Base-by-base conservation (phyloP, 2,797 vertebrate genomes). In the Rhabdomys pumilio region DNA sequence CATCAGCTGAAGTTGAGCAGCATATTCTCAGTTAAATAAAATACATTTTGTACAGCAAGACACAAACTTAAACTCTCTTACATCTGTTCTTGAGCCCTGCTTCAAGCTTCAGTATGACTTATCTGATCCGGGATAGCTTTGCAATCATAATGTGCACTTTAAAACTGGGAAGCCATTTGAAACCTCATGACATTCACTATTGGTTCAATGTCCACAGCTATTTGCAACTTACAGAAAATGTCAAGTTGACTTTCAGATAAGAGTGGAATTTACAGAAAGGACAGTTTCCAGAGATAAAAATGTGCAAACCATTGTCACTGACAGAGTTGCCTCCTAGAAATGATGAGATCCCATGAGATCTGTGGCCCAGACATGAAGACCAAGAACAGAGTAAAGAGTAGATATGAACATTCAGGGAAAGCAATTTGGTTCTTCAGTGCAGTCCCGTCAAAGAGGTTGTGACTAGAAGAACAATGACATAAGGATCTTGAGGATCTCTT, bases 231-330 rank as follows among this genome's bases (percentile, higher is more conserved):
- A 73, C 17, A 59, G 26, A 44, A 92, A 83, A 95, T 92, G 20
- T 97, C 72, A 94, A 29, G 67, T 65, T 85, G 26, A 50, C 20
- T 72, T 31, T 55, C 67, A 41, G 20, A 55, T 75, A 41, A 59
- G 31, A 63, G 3, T 82, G 75, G 61, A 82, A 63, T 89, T 97
- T 92, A 38, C 82, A 75, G 73, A 89, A 95, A 12, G 53, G 8
- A n/a, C 31, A 31, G 26, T 89, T 83, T n/a, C 6, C 44, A 7
- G 69, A 93, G 87, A 65, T 29, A 63, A 26, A 86, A 76, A 86
- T 19, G 2, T 38, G 4, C 38, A 53, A 57, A 2, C 41, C 50
- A 6, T 38, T 63, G 41, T 41, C 29, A 50, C 22, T 65, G 34
- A 34, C 17, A 24, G n/a, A 34, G 13, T 77, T 88, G 34, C 24